phyloP scores from a whole-genome alignment of 1,140 invertebrate species.

The Zaprionus nigranus region DNA sequence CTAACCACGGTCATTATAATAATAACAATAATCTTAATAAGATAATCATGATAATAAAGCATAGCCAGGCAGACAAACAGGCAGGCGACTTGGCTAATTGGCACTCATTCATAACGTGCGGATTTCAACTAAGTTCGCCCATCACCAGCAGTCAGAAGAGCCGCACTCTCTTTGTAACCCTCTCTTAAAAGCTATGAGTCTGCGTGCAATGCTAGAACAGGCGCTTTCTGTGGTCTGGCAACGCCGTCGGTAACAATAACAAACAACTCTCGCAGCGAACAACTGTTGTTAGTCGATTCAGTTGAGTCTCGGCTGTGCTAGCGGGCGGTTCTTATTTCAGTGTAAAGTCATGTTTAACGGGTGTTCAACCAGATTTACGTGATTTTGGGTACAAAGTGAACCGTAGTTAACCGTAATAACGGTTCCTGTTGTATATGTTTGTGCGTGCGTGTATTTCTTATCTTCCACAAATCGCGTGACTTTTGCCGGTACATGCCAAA shows the following conservation, averaged over 20 bases:
- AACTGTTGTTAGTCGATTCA: slow-evolving; percentile 62
- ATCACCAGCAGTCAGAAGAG: not conserved
- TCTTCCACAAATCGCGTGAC: slow-evolving; percentile 64
- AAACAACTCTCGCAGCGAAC: slow-evolving; percentile 38
- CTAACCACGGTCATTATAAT: slow-evolving; percentile 46
- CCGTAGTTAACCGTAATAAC: slow-evolving; percentile 25
- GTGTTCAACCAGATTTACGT: not conserved
- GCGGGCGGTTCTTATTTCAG: slow-evolving; percentile 32
- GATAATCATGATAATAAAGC: slow-evolving; percentile 60
- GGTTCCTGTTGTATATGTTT: slow-evolving; percentile 18
- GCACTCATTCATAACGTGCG: slow-evolving; percentile 63
- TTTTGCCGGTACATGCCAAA: slow-evolving; percentile 30
- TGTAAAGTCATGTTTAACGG: too few species aligned
- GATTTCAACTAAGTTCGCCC: slow-evolving; percentile 19
- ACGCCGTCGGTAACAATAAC: slow-evolving; percentile 46
- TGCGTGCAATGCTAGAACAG: slow-evolving; percentile 21
- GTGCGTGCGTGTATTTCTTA: slow-evolving; percentile 24
- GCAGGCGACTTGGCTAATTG: slow-evolving; percentile 58
- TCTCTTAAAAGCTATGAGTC: slow-evolving; percentile 37
- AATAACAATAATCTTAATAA: slow-evolving; percentile 44
- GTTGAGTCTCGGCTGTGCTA: slow-evolving; percentile 43
- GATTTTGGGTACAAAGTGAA: not conserved
- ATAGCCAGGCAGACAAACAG: slow-evolving; percentile 11
- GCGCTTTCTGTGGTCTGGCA: slow-evolving; percentile 31
- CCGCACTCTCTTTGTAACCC: not conserved